These are phyloP conservation scores for Ornithoptera alexandrae DNA, from an alignment of 2,888 invertebrate genomes.

Conservation along the genomic window DNA sequence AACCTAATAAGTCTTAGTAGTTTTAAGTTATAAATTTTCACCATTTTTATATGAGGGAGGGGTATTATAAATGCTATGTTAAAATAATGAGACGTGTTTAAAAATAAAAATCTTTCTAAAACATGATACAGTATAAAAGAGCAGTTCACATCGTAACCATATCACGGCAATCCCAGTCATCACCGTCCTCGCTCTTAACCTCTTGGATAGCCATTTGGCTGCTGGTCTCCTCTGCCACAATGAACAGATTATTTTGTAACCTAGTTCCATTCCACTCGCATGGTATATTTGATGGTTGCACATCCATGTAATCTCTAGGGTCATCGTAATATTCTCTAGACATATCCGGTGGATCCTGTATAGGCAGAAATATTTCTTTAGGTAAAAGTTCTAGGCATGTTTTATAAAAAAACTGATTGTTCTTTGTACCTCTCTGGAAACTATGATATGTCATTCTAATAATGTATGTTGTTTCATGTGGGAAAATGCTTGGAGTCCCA, in stretches of 20 bases:
- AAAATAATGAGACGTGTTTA: background rate
- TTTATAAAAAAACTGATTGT: background rate
- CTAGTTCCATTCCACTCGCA: constrained; percentile 34
- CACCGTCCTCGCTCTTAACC: constrained; percentile 40
- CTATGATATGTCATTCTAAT: background rate
- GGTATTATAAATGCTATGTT: background rate
- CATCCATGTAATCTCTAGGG: constrained; percentile 39
- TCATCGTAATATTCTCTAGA: constrained; percentile 44
- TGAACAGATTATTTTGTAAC: constrained; percentile 40
- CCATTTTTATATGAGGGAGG: background rate
- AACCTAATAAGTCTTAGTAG: too few relatives aligned
- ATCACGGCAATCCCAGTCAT: constrained; percentile 39
- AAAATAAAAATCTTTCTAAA: background rate
- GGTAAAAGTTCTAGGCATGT: background rate
- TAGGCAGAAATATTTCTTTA: background rate
- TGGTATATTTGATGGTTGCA: background rate
- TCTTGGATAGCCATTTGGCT: constrained; percentile 64
- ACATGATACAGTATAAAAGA: background rate
- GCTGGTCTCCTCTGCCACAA: constrained; percentile 61
- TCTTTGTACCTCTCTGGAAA: background rate
- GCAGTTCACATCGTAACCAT: constrained; percentile 37
- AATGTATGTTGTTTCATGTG: too few relatives aligned
- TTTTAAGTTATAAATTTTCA: background rate
- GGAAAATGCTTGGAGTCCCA: too few relatives aligned
- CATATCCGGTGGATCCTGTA: constrained; percentile 45